Percentiles rank a stretch among this genome's conserved stretches.
These are phyloP conservation scores for Brachionus asplanchnoidis DNA, from an alignment of 1,140 invertebrate species.

Conservation along the genomic window DNA sequence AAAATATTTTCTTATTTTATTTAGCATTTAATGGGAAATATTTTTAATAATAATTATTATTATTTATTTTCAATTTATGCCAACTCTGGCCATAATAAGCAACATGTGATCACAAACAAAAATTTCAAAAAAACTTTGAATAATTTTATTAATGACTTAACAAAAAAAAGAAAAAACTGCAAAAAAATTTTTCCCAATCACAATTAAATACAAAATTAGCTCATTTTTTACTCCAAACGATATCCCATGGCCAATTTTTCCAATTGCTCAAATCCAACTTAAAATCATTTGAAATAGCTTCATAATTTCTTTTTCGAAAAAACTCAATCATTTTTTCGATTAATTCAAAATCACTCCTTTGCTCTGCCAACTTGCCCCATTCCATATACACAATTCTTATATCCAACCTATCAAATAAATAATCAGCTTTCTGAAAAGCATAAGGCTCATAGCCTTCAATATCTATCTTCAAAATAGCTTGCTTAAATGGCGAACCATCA, in stretches of 20 bases:
- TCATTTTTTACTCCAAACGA: not conserved
- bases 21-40: too few relatives aligned
- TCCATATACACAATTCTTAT: conserved; percentile 23
- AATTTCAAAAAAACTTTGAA: not conserved
- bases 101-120: too few relatives aligned
- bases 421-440: not conserved
- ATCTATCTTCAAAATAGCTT: conserved; percentile 19
- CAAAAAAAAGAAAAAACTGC: too few relatives aligned
- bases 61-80: too few relatives aligned
- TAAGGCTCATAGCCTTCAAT: conserved; percentile 10
- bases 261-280: not conserved
- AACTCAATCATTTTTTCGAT: conserved; percentile 12
- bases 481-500: not conserved
- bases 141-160: not conserved
- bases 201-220: too few relatives aligned
- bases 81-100: too few relatives aligned
- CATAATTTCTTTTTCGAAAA: not conserved
- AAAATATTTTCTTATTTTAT: too few relatives aligned
- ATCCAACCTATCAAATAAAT: not conserved
- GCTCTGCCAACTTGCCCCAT: not conserved
- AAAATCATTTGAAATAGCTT: not conserved
- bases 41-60: too few relatives aligned
- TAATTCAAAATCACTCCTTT: not conserved
- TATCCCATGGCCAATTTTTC: conserved; percentile 24
- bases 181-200: too few relatives aligned